Percentiles rank a stretch among this genome's conserved stretches.
Conservation (phyloP, 92 coral and sea anemone species). For the Meandrina meandrites region DNA sequence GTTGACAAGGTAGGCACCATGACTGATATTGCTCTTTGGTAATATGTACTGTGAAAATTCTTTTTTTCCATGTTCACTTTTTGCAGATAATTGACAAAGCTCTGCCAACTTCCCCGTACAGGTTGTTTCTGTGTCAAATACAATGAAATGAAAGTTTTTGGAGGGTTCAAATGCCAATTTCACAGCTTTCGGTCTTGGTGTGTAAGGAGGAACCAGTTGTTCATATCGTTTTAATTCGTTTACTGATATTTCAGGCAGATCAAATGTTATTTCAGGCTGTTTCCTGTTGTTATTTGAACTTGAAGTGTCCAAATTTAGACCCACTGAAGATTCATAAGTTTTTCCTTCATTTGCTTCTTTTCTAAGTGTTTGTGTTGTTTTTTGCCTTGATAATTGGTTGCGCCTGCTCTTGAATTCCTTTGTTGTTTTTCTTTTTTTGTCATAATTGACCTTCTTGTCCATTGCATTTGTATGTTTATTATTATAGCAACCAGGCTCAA, state of each 20-base stretch:
- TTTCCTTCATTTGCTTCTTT: neutral
- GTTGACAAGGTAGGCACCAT: slow-evolving; percentile 12
- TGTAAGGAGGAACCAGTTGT: neutral
- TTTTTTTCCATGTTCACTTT: slow-evolving; percentile 2
- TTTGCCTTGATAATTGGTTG: slow-evolving; percentile 3
- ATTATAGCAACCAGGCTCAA: slow-evolving; percentile 30
- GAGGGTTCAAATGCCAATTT: neutral
- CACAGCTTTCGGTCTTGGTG: neutral
- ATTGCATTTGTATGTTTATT: neutral
- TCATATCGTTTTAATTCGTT: slow-evolving; percentile 4
- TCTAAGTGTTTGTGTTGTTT: slow-evolving; percentile 11
- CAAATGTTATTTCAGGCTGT: neutral
- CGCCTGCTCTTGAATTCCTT: slow-evolving; percentile 29
- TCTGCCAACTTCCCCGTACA: slow-evolving; percentile 19
- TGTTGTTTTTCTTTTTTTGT: slow-evolving; percentile 22
- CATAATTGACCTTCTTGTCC: slow-evolving; percentile 5
- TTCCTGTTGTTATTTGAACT: neutral
- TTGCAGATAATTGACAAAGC: slow-evolving; percentile 23
- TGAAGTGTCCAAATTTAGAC: neutral
- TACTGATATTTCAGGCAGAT: too few species aligned
- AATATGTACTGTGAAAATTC: slow-evolving; percentile 21
- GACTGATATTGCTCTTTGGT: neutral
- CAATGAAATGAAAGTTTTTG: neutral
- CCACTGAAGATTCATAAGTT: neutral
- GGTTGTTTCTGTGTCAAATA: slow-evolving; percentile 28